Evolutionary conservation across 2,797 vertebrate genomes (phyloP).

Genomic region (Falco concolor): DNA sequence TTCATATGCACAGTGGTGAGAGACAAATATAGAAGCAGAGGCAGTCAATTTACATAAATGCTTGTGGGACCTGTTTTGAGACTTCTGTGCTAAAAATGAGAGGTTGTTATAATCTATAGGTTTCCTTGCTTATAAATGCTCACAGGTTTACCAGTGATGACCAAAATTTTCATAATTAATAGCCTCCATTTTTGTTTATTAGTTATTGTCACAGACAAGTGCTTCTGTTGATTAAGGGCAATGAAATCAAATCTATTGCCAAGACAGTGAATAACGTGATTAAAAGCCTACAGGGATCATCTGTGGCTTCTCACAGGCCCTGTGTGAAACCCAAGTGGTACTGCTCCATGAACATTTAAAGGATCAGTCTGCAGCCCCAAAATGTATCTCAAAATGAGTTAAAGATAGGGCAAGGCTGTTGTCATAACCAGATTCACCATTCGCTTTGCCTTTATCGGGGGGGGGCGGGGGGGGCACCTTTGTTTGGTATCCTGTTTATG

Average conservation of each 20-base stretch:
- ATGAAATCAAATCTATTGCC: not conserved
- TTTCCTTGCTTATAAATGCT: not conserved
- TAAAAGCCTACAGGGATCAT: not conserved
- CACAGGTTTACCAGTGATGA: not conserved
- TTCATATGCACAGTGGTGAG: not conserved
- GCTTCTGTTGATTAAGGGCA: constrained; percentile 15
- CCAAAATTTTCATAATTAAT: constrained; percentile 7
- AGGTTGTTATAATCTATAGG: not conserved
- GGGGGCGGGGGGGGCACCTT: not conserved
- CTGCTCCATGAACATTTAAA: not conserved
- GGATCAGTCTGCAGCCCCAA: not conserved
- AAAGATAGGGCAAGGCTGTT: not conserved
- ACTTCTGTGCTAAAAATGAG: not conserved
- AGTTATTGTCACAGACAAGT: not conserved
- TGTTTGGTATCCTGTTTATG: constrained; percentile 54
- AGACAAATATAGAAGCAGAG: not conserved
- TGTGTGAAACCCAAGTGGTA: not conserved
- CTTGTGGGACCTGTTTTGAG: not conserved
- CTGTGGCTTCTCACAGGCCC: not conserved
- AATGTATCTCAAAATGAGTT: not conserved
- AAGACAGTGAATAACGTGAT: not conserved
- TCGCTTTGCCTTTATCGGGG: not conserved
- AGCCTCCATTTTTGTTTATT: constrained; percentile 1
- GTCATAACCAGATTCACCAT: not conserved
- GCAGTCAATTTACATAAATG: constrained; percentile 17